Evolutionary conservation across 92 coral and sea anemone genomes (phyloP).

Genomic region (Metridium senile): DNA sequence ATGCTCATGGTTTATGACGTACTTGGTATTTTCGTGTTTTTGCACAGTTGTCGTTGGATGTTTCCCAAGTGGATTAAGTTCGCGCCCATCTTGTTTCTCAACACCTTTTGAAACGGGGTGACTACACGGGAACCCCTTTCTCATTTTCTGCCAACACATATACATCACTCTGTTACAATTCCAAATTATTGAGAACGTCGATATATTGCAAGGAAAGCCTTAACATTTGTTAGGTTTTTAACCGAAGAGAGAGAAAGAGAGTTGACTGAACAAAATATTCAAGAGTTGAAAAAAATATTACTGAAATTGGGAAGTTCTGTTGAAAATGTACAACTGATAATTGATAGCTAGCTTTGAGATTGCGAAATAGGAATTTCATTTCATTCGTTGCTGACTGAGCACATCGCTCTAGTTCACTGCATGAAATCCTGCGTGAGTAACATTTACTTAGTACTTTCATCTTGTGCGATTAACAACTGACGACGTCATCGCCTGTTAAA

Average conservation of each 20-base stretch:
- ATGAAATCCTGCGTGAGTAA: not conserved
- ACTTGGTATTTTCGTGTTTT: not conserved
- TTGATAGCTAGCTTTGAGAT: too few relatives aligned
- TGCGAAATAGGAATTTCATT: not conserved
- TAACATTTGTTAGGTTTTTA: too few relatives aligned
- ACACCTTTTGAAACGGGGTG: not conserved
- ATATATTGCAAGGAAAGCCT: too few relatives aligned
- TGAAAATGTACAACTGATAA: too few relatives aligned
- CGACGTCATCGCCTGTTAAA: not conserved
- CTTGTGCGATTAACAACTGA: not conserved
- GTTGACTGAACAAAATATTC: too few relatives aligned
- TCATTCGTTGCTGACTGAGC: not conserved
- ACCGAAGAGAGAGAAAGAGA: too few relatives aligned
- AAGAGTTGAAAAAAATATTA: too few relatives aligned
- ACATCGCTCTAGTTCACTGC: not conserved
- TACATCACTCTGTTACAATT: not conserved
- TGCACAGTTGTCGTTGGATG: not conserved
- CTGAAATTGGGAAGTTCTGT: too few relatives aligned
- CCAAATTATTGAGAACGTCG: too few relatives aligned
- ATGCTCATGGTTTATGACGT: not conserved
- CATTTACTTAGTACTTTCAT: too few relatives aligned
- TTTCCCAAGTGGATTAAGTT: not conserved
- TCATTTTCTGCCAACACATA: not conserved
- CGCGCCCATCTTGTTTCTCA: conserved; percentile 7
- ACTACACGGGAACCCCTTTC: not conserved